Base-by-base conservation (phyloP, 1,140 invertebrate species). In the Anthonomus grandis region DNA sequence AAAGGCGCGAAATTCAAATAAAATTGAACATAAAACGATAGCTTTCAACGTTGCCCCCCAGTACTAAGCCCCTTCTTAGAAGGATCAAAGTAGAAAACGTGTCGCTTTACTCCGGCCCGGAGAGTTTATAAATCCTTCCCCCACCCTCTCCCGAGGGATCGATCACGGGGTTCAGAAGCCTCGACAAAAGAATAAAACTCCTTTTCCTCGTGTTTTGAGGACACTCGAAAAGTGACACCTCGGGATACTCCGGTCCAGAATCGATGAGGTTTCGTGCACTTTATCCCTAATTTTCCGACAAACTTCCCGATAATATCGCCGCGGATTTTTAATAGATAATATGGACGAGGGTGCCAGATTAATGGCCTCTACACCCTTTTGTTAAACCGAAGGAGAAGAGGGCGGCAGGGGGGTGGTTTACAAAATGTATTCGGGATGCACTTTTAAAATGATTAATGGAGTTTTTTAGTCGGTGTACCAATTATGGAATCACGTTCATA, bases 141-240 rank as follows among this genome's bases (percentile, higher is more conserved):
- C 45, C 12, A 15, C 9, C 45, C 22, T 15, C 18, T 18, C 47
- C 18, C 21, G 36, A 13, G 34, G 45, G 45, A 47, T 47, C 45
- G 45, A 27, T 47, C 18, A 47, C 34, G 23, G 15, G n/a, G 41
- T 13, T 23, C 45, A n/a, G n/a, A n/a, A n/a, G n/a, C n/a, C n/a
- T n/a, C n/a, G 17, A 47, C 45, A 12, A 10, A 21, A 47, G 19
- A 31, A 47, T 37, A 50, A 38, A 50, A 36, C 13, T 38, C 38
- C 47, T 13, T 50, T 50, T 31, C 15, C 21, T 50, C 22, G n/a
- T n/a, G n/a, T n/a, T 50, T 50, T 37, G 47, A 50, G 47, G 47
- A 38, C 18, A 24, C 47, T 50, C 36, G 23, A 37, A 50, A 23
- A 50, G 47, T 50, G 47, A 50, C 47, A 50, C 13, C 47, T 31